A percentile compares a stretch with the other conserved stretches of the same genome.
phyloP scores from a whole-genome alignment of 2,888 invertebrate species.

The Panorpa germanica region DNA sequence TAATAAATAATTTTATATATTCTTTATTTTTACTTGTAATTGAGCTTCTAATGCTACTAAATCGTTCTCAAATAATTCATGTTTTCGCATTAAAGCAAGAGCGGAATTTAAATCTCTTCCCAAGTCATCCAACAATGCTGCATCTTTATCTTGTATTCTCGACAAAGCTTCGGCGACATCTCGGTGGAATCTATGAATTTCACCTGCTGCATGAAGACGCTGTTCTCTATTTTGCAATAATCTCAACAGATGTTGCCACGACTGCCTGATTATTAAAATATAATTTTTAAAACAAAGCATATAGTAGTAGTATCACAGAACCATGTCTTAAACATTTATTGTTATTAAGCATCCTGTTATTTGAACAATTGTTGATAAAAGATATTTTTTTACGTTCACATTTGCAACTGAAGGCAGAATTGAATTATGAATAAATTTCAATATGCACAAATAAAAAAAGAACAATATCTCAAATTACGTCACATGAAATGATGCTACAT shows the following conservation, averaged over 20 bases:
- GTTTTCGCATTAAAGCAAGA: constrained; percentile 60
- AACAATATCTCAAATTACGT: too few species aligned
- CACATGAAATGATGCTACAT: too few species aligned
- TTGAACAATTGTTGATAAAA: too few species aligned
- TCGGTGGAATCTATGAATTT: constrained; percentile 93
- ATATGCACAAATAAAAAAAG: too few species aligned
- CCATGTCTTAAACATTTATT: too few species aligned
- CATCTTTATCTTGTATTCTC: constrained; percentile 77
- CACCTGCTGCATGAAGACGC: constrained; percentile 82
- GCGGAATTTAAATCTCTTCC: constrained; percentile 76
- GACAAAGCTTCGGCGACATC: constrained; percentile 84
- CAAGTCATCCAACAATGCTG: constrained; percentile 61
- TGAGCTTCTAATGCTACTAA: constrained; percentile 82
- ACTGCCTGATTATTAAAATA: constrained; percentile 30
- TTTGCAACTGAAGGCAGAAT: too few species aligned
- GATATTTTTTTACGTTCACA: too few species aligned
- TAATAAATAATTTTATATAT: background rate
- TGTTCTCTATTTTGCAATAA: constrained; percentile 73
- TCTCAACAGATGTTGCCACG: constrained; percentile 77
- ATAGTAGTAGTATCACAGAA: too few species aligned
- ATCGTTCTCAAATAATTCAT: constrained; percentile 89
- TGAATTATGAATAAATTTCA: too few species aligned
- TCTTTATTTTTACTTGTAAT: constrained; percentile 33
- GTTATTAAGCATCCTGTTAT: constrained; percentile 6
- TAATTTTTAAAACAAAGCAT: background rate